Conservation (phyloP, 2,113 vertebrate species). For the Poecile atricapillus region DNA sequence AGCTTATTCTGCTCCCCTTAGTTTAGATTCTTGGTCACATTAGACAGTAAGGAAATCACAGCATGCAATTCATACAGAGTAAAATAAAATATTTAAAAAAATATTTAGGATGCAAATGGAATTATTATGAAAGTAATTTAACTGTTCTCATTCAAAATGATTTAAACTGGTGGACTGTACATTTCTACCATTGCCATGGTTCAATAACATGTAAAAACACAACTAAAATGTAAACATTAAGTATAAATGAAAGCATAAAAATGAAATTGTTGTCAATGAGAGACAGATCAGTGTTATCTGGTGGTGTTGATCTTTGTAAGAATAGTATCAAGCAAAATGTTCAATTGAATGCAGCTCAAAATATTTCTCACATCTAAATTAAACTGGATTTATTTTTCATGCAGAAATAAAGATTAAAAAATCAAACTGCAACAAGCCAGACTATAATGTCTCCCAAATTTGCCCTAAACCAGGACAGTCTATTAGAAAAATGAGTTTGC, state of each 20-base stretch:
- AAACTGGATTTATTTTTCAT: neutral
- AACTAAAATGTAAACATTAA: neutral
- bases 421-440: neutral
- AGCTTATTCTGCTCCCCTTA: neutral
- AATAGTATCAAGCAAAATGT: neutral
- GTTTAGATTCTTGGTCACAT: neutral
- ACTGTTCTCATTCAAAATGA: neutral
- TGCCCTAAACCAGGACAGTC: no score
- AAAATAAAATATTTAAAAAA: neutral
- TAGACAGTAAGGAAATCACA: neutral
- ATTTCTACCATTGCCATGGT: neutral
- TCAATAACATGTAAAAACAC: neutral
- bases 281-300: neutral
- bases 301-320: neutral
- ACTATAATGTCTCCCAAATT: neutral
- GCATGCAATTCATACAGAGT: neutral
- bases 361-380: neutral
- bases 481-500: neutral
- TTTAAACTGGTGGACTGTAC: neutral
- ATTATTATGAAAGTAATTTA: neutral
- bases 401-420: neutral
- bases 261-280: neutral
- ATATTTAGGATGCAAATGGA: neutral
- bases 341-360: neutral
- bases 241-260: neutral